Evolutionary conservation across 2,888 invertebrate genomes (phyloP), one percentile per base, ranked within the genome.

Genomic region (Iselma pallidipennis): DNA sequence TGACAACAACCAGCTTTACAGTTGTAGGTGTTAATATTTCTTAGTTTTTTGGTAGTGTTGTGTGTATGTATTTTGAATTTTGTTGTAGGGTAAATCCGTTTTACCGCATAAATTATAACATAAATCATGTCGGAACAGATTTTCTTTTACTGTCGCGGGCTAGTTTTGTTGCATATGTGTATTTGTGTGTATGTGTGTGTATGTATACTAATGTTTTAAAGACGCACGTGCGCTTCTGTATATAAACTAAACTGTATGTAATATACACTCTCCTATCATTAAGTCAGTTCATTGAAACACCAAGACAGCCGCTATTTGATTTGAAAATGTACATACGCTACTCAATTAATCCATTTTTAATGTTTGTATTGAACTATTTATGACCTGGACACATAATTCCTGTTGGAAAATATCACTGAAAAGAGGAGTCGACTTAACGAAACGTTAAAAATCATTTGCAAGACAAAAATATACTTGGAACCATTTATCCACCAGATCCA

Each of bases 211-310:
- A 55, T 59, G 58, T 58, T 63, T 51, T 63, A 55, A n/a, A 61
- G 59, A 59, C 65, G 62, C 65, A 66, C 65, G 65, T 66, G 65
- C 65, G 56, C 62, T 53, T 62, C 65, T 66, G 59, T 66, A 66
- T 66, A 66, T 66, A 65, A 65, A 61, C 58, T 45, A 55, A 66
- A 62, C 65, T 53, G 59, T 57, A 63, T 57, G 63, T 59, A 63
- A 59, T 59, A 56, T 58, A 58, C 61, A 61, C 59, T 61, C 6
- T 5, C 58, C 65, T 61, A 65, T 65, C 65, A 65, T 65, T 65
- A 65, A 65, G 61, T 57, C 61, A 65, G 65, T 60, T 57, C 61
- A 66, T 66, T 63, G 66, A 66, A 66, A 66, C 57, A 59, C 48
- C 52, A 52, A 66, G 66, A 63, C 62, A 66, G 66, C 58, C 61